Conservation (phyloP, 2,113 vertebrate species). For the Pseudopodoces humilis region DNA sequence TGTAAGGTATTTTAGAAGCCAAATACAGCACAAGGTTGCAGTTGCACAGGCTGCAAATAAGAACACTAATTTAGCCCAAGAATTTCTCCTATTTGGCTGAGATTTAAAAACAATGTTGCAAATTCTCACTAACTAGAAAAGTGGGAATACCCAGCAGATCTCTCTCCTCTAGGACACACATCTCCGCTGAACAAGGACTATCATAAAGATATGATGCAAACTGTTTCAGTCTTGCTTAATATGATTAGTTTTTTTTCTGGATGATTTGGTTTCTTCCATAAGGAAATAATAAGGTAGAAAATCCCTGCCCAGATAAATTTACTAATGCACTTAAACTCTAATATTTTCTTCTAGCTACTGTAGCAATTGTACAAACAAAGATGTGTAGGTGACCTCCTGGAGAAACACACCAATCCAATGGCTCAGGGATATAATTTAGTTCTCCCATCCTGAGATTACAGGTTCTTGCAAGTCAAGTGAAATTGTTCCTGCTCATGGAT, state of each 20-base stretch:
- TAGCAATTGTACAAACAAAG: neutral
- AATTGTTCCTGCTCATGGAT: neutral
- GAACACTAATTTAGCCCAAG: neutral
- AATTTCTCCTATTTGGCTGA: neutral
- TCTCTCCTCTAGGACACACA: neutral
- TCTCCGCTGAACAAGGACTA: neutral
- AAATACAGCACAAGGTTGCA: neutral
- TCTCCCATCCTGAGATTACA: neutral
- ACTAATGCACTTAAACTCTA: neutral
- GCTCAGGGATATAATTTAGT: neutral
- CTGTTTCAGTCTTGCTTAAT: neutral
- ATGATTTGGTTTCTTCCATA: neutral
- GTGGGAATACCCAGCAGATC: neutral
- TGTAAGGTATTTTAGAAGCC: neutral
- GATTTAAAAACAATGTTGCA: neutral
- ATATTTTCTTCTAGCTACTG: neutral
- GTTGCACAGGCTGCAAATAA: neutral
- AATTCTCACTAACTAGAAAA: neutral
- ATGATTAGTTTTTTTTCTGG: neutral
- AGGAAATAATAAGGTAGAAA: slow-evolving; percentile 15
- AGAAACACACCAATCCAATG: neutral
- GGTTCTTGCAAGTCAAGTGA: neutral
- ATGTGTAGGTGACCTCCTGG: neutral
- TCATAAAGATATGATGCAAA: neutral
- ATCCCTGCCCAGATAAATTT: neutral